Evolutionary conservation across 2,113 vertebrate species (phyloP).

Genomic region (Dicentrarchus labrax): DNA sequence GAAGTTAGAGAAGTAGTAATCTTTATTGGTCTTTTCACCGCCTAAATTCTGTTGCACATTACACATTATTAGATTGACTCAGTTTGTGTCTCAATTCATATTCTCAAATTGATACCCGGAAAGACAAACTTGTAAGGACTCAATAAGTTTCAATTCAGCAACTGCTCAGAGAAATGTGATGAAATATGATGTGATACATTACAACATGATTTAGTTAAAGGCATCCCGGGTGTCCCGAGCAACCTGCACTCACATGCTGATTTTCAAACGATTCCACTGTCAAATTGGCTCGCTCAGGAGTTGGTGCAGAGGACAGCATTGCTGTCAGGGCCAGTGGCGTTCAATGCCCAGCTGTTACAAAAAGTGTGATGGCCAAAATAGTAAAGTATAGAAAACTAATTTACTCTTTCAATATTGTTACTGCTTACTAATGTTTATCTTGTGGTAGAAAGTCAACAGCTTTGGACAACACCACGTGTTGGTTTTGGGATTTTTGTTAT

Average conservation of each 20-base stretch:
- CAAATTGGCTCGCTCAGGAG: constrained; percentile 6
- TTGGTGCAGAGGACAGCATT: background rate
- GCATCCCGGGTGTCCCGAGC: constrained; percentile 3
- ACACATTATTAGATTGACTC: constrained; percentile 41
- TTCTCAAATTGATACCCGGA: constrained; percentile 39
- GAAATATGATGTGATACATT: constrained; percentile 59
- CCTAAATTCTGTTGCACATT: constrained; percentile 4
- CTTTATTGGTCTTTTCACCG: constrained; percentile 10
- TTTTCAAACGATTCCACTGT: constrained; percentile 35
- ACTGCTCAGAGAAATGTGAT: constrained; percentile 36
- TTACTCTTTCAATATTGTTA: background rate
- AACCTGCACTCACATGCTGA: constrained; percentile 17
- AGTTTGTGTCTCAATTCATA: constrained; percentile 33
- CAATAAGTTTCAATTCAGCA: constrained; percentile 49
- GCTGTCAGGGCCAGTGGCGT: background rate
- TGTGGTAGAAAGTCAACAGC: background rate
- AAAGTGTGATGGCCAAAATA: constrained; percentile 1
- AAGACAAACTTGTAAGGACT: constrained; percentile 48
- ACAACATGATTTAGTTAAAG: constrained; percentile 48
- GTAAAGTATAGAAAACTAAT: background rate
- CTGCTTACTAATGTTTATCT: background rate
- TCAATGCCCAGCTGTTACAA: background rate
- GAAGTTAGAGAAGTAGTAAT: constrained; percentile 1
- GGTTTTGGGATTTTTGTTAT: background rate
- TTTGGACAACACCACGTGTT: background rate